Percentiles rank a stretch among this genome's conserved stretches.
These are phyloP conservation scores for Istiophorus platypterus DNA, from an alignment of 2,113 vertebrate species.

Conservation along the genomic window DNA sequence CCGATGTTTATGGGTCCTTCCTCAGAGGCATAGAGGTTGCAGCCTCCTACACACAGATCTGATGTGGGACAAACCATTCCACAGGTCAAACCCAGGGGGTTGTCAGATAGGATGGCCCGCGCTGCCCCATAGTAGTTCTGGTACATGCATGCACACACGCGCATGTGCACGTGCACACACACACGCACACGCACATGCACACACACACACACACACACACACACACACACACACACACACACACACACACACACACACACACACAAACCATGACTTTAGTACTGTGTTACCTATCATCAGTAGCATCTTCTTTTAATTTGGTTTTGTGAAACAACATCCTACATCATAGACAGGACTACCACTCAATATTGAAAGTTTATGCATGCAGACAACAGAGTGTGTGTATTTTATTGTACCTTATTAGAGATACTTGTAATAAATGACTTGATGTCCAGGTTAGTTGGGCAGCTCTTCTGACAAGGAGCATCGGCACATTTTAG, in stretches of 20 bases:
- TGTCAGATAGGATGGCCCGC: slow-evolving; percentile 92
- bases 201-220: slow-evolving; percentile 11
- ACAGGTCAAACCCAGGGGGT: slow-evolving; percentile 93
- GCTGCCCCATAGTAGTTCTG: slow-evolving; percentile 94
- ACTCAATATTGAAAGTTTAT: neutral
- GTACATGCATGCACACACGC: slow-evolving; percentile 23
- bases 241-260: slow-evolving; percentile 26
- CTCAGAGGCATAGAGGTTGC: slow-evolving; percentile 88
- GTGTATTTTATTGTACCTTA: slow-evolving; percentile 64
- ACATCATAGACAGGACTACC: too few relatives aligned
- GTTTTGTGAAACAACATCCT: neutral
- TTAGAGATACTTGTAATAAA: slow-evolving; percentile 80
- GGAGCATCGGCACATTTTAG: slow-evolving; percentile 80
- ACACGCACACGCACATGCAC: neutral
- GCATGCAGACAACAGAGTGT: neutral
- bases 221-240: too few relatives aligned
- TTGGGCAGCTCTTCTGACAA: slow-evolving; percentile 82
- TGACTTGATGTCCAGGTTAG: slow-evolving; percentile 79
- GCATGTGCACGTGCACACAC: slow-evolving; percentile 4
- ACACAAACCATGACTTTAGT: neutral
- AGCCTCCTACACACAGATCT: slow-evolving; percentile 89
- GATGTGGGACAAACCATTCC: slow-evolving; percentile 97
- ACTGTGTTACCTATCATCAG: neutral
- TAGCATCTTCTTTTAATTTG: neutral
- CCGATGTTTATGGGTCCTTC: slow-evolving; percentile 97